Base-by-base conservation (phyloP, 2,797 vertebrate genomes). In the Diplodus sargus region DNA sequence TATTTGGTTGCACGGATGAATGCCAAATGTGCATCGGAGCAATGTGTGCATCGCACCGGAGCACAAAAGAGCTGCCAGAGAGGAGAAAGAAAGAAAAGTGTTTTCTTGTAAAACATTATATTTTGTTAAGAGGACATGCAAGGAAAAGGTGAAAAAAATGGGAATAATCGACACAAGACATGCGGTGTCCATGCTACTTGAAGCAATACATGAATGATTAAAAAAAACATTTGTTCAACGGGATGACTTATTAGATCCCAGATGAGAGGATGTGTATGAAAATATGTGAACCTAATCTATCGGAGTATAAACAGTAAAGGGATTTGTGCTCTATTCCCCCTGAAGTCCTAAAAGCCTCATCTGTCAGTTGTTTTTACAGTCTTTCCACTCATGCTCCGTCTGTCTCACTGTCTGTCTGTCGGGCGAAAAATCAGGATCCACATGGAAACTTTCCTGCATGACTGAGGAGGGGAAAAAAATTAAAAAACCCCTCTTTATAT, bases 371-470 rank as follows among this genome's bases (percentile, higher is more conserved):
- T 60, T 78, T 87, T 87, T 78, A 81, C 70, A 70, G 70, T 80
- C 78, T 89, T 87, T 92, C 82, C 75, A 65, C 70, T 76, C 57
- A 0, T 14, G 47, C 51, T 52, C 51, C 13, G 57, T 65, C 60
- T 47, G 30, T 57, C 71, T 70, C 20, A 17, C 62, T 69, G 56
- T 84, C 53, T 82, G 56, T 85, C 57, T 79, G 76, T 83, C 74
- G 82, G 81, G 75, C 76, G 85, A 74, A 72, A 25, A 90, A 84
- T 86, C 71, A 69, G 76, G 88, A 85, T 94, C 90, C 76, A 62
- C 72, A 92, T 79, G 93, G 91, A 95, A 94, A 92, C 73, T 88
- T 92, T 78, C 78, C 82, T 81, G 79, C 88, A 87, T 83, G 84
- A 88, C 83, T 67, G 77, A 39, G 20, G 56, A 76, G 58, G 82